phyloP scores from a whole-genome alignment of 2,113 vertebrate species.

The Puma concolor region DNA sequence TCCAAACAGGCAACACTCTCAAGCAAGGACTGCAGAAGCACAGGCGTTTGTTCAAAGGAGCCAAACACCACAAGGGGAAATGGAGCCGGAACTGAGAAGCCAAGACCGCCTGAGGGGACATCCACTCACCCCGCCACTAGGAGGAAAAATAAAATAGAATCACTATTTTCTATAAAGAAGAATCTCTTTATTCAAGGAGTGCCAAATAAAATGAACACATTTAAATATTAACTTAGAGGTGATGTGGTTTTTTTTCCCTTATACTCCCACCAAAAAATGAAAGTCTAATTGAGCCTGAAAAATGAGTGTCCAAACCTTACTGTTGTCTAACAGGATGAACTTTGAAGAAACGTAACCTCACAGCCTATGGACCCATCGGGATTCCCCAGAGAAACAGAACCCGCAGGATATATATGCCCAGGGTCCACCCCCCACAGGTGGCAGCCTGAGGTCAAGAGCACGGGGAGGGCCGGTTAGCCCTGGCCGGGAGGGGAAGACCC shows the following conservation, averaged over 20 bases:
- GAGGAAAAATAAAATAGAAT: neutral
- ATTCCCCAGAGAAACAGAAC: neutral
- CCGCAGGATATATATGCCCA: neutral
- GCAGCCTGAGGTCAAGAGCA: neutral
- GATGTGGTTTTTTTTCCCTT: neutral
- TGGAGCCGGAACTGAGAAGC: neutral
- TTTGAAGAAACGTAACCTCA: neutral
- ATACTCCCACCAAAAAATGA: neutral
- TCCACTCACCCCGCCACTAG: neutral
- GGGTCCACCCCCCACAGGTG: neutral
- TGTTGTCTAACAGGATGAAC: neutral
- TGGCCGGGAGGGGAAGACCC: neutral
- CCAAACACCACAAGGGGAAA: neutral
- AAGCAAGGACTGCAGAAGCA: neutral
- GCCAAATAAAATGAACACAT: conserved; percentile 42
- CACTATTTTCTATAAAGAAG: neutral
- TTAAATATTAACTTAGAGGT: neutral
- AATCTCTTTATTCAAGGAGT: neutral
- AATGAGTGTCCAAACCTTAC: neutral
- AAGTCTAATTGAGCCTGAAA: neutral
- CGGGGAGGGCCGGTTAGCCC: neutral
- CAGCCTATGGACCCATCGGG: accelerated
- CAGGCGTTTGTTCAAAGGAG: neutral
- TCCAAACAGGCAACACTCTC: conserved; percentile 3
- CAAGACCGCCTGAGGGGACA: too few species aligned